Evolutionary conservation across 2,888 invertebrate genomes (phyloP).

Genomic region (Cheilosia variabilis): DNA sequence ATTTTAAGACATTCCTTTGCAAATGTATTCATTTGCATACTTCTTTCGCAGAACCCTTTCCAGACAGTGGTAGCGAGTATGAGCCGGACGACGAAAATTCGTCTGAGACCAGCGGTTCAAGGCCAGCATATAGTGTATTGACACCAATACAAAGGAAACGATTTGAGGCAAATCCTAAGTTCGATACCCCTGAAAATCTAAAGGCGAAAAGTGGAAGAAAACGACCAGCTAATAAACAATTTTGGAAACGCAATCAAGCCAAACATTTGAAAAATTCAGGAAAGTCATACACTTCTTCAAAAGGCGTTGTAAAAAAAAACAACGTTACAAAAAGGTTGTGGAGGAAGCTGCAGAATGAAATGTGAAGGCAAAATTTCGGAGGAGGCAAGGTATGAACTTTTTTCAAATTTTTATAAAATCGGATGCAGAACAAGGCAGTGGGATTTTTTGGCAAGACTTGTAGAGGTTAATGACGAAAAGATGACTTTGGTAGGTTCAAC

Average conservation of each 20-base stretch:
- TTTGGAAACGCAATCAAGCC: slow-evolving; percentile 37
- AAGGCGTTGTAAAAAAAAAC: slow-evolving; percentile 8
- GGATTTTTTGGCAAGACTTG: slow-evolving; percentile 27
- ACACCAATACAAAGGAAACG: slow-evolving; percentile 14
- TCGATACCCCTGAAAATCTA: slow-evolving; percentile 23
- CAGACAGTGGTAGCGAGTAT: too few species aligned
- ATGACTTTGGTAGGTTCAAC: slow-evolving; percentile 2
- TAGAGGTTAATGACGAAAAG: slow-evolving; percentile 31
- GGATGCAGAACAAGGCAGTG: slow-evolving; percentile 45
- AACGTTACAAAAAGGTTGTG: slow-evolving; percentile 29
- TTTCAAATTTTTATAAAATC: slow-evolving; percentile 31
- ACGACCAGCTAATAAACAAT: neutral
- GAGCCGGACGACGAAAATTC: too few species aligned
- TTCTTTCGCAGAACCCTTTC: too few species aligned
- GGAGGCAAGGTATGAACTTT: slow-evolving; percentile 21
- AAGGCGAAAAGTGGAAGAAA: slow-evolving; percentile 16
- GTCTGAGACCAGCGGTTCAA: too few species aligned
- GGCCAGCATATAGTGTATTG: too few species aligned
- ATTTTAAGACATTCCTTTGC: too few species aligned
- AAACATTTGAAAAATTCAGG: slow-evolving; percentile 29
- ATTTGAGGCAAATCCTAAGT: slow-evolving; percentile 18
- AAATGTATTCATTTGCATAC: too few species aligned
- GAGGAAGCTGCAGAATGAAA: slow-evolving; percentile 30
- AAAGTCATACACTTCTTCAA: slow-evolving; percentile 34
- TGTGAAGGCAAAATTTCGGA: slow-evolving; percentile 37